Evolutionary conservation across 2,113 vertebrate genomes (phyloP), one percentile per base, ranked within the genome.

Genomic region (Chaetorhynchus papuensis): DNA sequence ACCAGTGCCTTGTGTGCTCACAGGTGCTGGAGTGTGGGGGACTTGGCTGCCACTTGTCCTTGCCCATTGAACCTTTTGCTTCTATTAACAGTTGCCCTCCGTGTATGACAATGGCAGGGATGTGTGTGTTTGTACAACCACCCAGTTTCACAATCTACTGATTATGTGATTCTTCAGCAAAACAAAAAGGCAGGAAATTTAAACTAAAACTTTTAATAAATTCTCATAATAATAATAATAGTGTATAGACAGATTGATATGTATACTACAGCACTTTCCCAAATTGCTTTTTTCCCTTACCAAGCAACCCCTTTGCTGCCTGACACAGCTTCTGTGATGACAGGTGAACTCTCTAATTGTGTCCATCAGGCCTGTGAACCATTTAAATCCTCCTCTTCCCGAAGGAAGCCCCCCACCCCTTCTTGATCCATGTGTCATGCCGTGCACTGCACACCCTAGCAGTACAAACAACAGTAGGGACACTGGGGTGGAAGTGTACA

Each of bases 241-340:
- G 49, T 15, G 1, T 77, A 70, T 37, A 72, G 91, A 87, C 72
- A 95, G 89, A 83, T 89, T 95, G 84, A 89, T 89, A 57, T 60
- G 78, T 72, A 39, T 52, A 49, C 21, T 41, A 54, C 13, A 78
- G 77, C 87, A 92, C 91, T 93, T 95, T 69, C 66, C 33, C 50
- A 89, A 81, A 96, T 94, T 95, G 78, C 65, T 82, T 96, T 96
- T 94, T 49, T 61, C n/a, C 61, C 60, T 87, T 94, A 71, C 45
- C 54, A 82, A 79, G 77, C 77, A 91, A 52, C 5, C 5, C 22
- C 22, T 57, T 71, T 31, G 8, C n/a, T 93, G 79, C 70, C 41
- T 90, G 64, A 92, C 57, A 28, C 74, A 90, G 78, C 30, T 81
- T 30, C 69, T 78, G 26, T 71, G 68, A 60, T 35, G 71, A 78